phyloP scores from a whole-genome alignment of 1,140 invertebrate species.

The Portunus trituberculatus region DNA sequence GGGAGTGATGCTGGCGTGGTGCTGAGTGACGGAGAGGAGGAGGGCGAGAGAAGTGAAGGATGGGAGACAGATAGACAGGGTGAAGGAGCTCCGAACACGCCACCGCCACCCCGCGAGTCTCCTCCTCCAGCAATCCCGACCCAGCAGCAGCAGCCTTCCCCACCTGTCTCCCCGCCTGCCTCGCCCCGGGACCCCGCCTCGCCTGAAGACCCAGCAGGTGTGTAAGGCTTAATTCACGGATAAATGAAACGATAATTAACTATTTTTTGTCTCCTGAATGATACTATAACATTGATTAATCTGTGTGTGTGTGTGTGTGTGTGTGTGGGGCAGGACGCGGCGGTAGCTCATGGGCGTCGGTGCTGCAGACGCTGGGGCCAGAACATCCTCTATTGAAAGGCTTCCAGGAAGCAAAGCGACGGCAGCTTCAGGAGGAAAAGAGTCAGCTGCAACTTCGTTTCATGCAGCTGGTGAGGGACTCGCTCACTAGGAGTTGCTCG shows the following conservation, averaged over 20 bases:
- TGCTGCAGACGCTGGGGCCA: slow-evolving; percentile 62
- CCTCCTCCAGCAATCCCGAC: background rate
- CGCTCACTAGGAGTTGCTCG: too few species aligned
- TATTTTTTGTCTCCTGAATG: background rate
- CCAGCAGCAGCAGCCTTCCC: background rate
- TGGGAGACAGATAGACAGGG: background rate
- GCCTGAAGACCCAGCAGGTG: background rate
- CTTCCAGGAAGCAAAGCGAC: slow-evolving; percentile 66
- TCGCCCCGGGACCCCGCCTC: background rate
- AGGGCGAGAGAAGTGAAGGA: background rate
- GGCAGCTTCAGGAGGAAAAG: slow-evolving; percentile 59
- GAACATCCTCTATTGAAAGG: slow-evolving; percentile 60
- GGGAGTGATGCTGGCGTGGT: background rate
- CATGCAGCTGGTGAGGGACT: slow-evolving; percentile 57
- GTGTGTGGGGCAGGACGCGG: background rate
- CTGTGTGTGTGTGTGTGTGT: background rate
- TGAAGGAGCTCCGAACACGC: too few species aligned
- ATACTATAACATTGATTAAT: background rate
- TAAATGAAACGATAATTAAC: background rate
- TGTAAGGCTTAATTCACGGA: background rate
- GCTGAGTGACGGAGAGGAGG: background rate
- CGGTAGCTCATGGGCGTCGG: slow-evolving; percentile 54
- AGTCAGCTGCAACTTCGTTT: slow-evolving; percentile 63
- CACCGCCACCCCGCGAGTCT: background rate
- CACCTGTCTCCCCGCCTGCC: background rate